Conservation (phyloP, 1,140 invertebrate genomes). For the Bathynomus jamesi region DNA sequence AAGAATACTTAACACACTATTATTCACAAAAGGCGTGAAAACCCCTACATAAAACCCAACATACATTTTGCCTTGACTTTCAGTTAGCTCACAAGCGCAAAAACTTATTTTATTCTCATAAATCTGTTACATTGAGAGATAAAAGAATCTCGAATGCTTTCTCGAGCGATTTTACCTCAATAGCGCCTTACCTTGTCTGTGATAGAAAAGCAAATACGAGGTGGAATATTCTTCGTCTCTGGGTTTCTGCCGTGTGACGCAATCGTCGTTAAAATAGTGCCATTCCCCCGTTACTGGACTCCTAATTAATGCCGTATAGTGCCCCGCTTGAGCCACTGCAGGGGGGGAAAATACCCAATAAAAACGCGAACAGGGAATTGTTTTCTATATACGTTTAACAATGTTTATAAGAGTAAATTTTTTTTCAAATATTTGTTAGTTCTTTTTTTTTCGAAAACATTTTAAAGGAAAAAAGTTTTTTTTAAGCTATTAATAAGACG, state of each 20-base stretch:
- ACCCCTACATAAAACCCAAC: no score
- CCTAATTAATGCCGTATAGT: constrained; percentile 60
- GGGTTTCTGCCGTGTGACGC: constrained; percentile 52
- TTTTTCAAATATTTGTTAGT: not conserved
- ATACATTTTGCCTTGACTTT: no score
- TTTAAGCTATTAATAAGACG: no score
- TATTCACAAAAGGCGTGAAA: no score
- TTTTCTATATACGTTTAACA: no score
- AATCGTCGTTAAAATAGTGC: constrained; percentile 63
- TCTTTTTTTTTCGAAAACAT: not conserved
- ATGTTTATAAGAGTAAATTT: not conserved
- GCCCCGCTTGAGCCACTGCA: constrained; percentile 52
- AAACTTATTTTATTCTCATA: no score
- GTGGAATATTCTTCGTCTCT: constrained; percentile 56
- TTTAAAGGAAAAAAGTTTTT: not conserved
- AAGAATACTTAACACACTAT: no score
- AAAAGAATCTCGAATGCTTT: no score
- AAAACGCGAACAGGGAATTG: no score
- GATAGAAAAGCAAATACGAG: constrained; percentile 63
- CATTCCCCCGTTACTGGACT: constrained; percentile 55
- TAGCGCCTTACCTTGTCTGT: constrained; percentile 55
- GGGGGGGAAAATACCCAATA: not conserved
- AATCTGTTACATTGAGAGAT: no score
- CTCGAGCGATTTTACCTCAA: no score
- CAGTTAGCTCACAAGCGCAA: no score